phyloP scores from a whole-genome alignment of 2,888 invertebrate species.

The Marronus borbonicus region DNA sequence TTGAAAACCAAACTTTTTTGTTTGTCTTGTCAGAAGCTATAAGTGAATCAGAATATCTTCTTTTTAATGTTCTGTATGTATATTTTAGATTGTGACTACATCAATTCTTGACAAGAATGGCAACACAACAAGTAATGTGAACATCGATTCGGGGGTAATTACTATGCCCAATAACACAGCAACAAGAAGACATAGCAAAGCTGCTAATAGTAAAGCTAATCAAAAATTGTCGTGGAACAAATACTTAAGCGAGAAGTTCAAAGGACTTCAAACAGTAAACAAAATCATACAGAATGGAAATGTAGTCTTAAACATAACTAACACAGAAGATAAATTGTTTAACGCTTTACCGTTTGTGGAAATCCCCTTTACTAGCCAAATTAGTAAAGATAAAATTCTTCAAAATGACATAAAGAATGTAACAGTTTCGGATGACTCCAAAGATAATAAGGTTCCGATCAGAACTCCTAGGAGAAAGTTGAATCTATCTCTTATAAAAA shows the following conservation, averaged over 20 bases:
- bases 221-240: constrained; percentile 24
- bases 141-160: neutral
- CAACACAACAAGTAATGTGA: neutral
- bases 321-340: constrained; percentile 23
- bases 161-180: neutral
- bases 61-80: no score
- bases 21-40: no score
- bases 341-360: constrained; percentile 20
- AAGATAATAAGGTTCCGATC: neutral
- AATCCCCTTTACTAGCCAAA: constrained; percentile 40
- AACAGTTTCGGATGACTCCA: constrained; percentile 22
- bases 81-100: no score
- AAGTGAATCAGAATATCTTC: no score
- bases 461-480: neutral
- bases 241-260: constrained; percentile 35
- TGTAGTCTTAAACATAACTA: neutral
- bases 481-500: neutral
- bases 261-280: constrained; percentile 23
- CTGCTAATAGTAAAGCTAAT: neutral
- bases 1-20: neutral
- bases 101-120: no score
- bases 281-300: constrained; percentile 8
- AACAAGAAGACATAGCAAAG: neutral
- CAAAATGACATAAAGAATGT: neutral
- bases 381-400: constrained; percentile 7